Evolutionary conservation across 2,888 invertebrate species (phyloP), one percentile per base, ranked within the genome.

Genomic region (Dynastes tityus): DNA sequence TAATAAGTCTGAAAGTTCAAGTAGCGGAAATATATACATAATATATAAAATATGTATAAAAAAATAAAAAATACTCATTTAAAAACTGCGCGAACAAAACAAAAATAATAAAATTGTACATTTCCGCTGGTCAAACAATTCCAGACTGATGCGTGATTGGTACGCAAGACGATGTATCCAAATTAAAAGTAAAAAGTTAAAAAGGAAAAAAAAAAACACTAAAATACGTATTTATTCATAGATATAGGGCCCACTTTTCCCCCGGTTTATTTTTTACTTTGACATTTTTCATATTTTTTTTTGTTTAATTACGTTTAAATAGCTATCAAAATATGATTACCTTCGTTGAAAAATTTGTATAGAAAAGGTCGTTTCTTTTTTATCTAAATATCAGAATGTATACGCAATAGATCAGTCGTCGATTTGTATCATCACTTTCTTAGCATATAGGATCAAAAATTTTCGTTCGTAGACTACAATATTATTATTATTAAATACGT

Each of bases 51-150:
- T 73, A 79, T 81, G 77, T 81, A 83, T 71, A 78, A 80, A 79
- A 78, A 81, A 81, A 77, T 78, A 76, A 78, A 78, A 80, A 80
- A 81, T 79, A 79, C 78, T 77, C 77, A 81, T 78, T 79, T 79
- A 82, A 81, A 80, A 80, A 81, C 80, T 80, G 78, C 76, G 80
- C 76, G 63, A 76, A 76, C 77, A 80, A 82, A 82, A 81, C 81
- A 82, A 82, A 55, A 55, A 55, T 55, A 55, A 55, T 55, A 80
- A 80, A 75, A 78, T 80, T 78, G 74, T 78, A 79, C 80, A 85
- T 87, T 89, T 89, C 89, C 88, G 86, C 88, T 84, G 87, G 89
- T 89, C 89, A 89, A 89, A 88, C 89, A 87, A 86, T 55, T 88
- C 86, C 87, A 89, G 89, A 87, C 86, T 63, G 22, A 74, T 74